Percentiles rank a stretch among this genome's conserved stretches.
phyloP scores from a whole-genome alignment of 2,797 vertebrate species.

The Acropternis orthonyx region DNA sequence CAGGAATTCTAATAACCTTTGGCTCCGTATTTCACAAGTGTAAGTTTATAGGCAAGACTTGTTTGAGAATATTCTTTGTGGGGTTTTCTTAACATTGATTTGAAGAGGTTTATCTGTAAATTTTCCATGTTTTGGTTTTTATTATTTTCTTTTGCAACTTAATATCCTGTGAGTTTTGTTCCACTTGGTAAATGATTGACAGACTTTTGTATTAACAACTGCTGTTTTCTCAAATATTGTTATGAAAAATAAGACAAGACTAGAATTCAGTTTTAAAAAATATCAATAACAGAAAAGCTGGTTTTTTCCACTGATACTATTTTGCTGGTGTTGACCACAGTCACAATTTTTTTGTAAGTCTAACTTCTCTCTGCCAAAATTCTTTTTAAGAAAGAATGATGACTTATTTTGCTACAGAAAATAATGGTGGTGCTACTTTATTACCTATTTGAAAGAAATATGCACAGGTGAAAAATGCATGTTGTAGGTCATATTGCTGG shows the following conservation, averaged over 20 bases:
- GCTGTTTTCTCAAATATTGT: neutral
- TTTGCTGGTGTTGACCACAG: neutral
- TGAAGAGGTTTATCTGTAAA: neutral
- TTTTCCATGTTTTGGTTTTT: neutral
- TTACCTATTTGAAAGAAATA: neutral
- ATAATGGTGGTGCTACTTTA: neutral
- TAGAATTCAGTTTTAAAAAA: neutral
- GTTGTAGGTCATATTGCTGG: neutral
- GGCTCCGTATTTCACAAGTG: neutral
- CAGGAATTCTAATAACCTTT: neutral
- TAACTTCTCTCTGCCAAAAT: neutral
- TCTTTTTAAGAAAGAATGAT: neutral
- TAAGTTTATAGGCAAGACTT: neutral
- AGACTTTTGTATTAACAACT: neutral
- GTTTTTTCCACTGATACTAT: neutral
- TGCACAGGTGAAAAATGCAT: neutral
- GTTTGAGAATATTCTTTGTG: neutral
- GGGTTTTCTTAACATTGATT: neutral
- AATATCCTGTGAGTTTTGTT: neutral
- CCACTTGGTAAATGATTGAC: neutral
- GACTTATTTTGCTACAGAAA: neutral
- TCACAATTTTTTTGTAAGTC: neutral
- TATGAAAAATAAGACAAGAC: neutral
- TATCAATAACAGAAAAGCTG: neutral
- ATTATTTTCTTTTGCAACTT: conserved; percentile 1